These are phyloP conservation scores for Acyrthosiphon pisum DNA, from an alignment of 1,140 invertebrate genomes.

Conservation along the genomic window DNA sequence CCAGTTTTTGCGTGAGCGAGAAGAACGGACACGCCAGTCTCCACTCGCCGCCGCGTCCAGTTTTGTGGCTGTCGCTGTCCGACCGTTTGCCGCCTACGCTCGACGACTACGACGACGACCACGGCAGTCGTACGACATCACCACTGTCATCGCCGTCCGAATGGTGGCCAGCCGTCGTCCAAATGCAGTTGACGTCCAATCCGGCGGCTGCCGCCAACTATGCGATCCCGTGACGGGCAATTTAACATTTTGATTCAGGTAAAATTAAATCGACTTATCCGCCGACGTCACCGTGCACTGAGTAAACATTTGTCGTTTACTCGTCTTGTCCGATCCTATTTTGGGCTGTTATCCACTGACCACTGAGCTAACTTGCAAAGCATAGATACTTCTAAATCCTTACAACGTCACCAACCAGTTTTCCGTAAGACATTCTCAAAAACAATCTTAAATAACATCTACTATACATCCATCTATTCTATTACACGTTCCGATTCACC, in stretches of 20 bases:
- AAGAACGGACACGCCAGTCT: background rate
- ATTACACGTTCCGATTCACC: background rate
- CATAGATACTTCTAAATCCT: background rate
- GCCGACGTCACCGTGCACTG: background rate
- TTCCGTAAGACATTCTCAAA: background rate
- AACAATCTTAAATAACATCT: background rate
- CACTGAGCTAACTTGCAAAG: background rate
- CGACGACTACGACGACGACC: background rate
- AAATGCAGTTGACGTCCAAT: background rate
- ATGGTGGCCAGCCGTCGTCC: background rate
- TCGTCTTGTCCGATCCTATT: background rate
- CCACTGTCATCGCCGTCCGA: background rate
- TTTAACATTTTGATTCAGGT: slow-evolving; percentile 40
- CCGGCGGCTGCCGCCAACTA: background rate
- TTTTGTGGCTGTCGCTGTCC: background rate
- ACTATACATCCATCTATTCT: background rate
- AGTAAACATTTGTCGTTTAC: background rate
- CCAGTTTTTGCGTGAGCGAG: background rate
- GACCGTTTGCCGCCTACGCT: background rate
- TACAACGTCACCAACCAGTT: background rate
- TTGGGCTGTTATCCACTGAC: background rate
- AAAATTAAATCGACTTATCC: background rate
- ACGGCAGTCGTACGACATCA: background rate
- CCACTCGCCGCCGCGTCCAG: background rate
- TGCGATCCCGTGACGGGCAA: background rate